phyloP scores from a whole-genome alignment of 2,113 vertebrate genomes.

The Podiceps cristatus region DNA sequence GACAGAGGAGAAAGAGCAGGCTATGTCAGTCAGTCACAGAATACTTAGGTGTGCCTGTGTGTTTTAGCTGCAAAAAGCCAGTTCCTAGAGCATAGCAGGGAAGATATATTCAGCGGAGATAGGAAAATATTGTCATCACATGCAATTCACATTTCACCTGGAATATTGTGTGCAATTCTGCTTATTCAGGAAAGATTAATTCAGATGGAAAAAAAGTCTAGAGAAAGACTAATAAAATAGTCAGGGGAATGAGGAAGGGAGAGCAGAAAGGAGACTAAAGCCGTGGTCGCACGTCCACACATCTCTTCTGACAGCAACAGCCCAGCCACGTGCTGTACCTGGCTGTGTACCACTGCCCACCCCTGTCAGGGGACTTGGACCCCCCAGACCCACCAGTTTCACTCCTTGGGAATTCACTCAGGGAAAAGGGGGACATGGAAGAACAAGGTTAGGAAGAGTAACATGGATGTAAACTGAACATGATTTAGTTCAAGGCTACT shows the following conservation, averaged over 20 bases:
- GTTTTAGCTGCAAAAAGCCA: not conserved
- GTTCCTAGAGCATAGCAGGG: not conserved
- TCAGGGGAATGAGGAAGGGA: not conserved
- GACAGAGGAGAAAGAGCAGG: not conserved
- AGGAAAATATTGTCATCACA: not conserved
- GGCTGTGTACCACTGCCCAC: not conserved
- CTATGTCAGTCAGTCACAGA: not conserved
- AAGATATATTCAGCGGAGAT: not conserved
- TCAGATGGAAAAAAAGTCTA: not conserved
- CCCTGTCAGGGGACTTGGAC: not conserved
- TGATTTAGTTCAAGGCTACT: not conserved
- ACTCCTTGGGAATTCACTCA: not conserved
- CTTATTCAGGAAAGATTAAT: not conserved
- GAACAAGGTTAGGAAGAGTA: not conserved
- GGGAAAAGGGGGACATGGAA: not conserved
- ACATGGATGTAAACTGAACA: not conserved
- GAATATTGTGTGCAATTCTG: not conserved
- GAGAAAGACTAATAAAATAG: not conserved
- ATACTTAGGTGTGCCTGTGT: not conserved
- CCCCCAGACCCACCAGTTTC: not conserved
- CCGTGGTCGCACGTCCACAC: rapidly evolving
- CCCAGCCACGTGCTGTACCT: rapidly evolving
- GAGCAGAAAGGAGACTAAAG: not conserved
- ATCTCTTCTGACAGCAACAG: not conserved
- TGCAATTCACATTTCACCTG: not conserved